Base-by-base conservation (phyloP, 2,113 vertebrate species). In the Festucalex cinctus region DNA sequence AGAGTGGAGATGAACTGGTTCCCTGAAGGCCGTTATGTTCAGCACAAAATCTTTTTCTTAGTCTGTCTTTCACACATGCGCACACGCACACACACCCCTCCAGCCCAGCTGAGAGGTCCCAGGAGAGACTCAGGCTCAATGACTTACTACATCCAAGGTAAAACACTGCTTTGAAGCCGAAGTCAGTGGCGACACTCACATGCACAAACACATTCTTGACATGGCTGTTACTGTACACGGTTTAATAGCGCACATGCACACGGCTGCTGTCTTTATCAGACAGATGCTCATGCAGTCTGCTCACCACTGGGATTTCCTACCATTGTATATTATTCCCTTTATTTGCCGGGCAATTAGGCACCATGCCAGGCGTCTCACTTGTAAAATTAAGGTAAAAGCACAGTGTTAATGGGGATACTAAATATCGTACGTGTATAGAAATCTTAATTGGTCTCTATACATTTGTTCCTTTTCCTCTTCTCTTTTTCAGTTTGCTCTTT, bases 71-170 rank as follows among this genome's bases (percentile, higher is more conserved):
- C 66, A 65, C 60, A 56, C 66, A 68, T n/a, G n/a, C 51, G 69
- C 54, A 71, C 57, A 63, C 63, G 57, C 63, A 51, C 69, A 73
- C 68, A 77, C 22, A 35, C 77, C 78, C 88, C 82, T 79, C 13
- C 60, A 44, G 22, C 58, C 78, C 88, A 88, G 85, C 89, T 88
- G 88, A 86, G 91, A 87, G 79, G 91, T 92, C 91, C 89, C 88
- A 68, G 80, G 82, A 88, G 89, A 89, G 89, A 82, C 81, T 89
- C 90, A 80, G 89, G 91, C 92, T 91, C 79, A 89, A 92, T 94
- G 91, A 92, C 91, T 93, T 93, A 95, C 96, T 95, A 94, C 88
- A 90, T 93, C 90, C 86, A 63, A 92, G 90, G 89, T 90, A 94
- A 94, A 95, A 94, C 83, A 90, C 86, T 92, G 90, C 93, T 94